Base-by-base conservation (phyloP, 2,888 invertebrate species). In the Leptopilina syphax region DNA sequence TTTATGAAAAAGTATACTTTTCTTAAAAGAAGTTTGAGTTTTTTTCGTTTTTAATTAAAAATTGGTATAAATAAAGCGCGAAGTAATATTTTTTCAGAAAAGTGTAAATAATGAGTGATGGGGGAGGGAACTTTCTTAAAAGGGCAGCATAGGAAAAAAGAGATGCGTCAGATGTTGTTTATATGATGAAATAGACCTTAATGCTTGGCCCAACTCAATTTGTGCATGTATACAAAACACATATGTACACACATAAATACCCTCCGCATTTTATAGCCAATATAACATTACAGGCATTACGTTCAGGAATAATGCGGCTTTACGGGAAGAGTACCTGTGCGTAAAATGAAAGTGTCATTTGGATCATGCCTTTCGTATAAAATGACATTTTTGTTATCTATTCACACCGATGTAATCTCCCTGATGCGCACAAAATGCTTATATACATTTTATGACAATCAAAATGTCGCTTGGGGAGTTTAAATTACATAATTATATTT, bases 331-430 rank as follows among this genome's bases (percentile, higher is more conserved):
- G 44, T 50, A 50, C 50, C 50, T 50, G 50, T 50, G 67, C 44
- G 44, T 67, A n/a, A 67, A 67, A 67, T n/a, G 34, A 67, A 67
- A 67, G 67, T 44, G 41, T 44, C 67, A 67, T 67, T 67, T 67
- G 44, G n/a, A 67, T 67, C 67, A 67, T 44, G 13, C 41, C 67
- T 67, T 44, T 50, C 50, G 50, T 50, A 50, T 50, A 67, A 67
- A 18, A 67, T 27, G n/a, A 44, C 66, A 66, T 66, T n/a, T 66
- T 66, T n/a, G 41, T 41, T 67, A 67, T n/a, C 44, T 67, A 67
- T 44, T 66, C 13, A 67, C 44, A 67, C 1, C 67, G 44, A 67
- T 44, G 44, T 67, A 50, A 50, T 50, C 50, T 50, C 50, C 50
- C 50, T 10, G 50, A 50, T 50, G 50, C 50, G 50, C 50, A 50